These are phyloP conservation scores for Danio aesculapii DNA, from an alignment of 2,797 vertebrate genomes.

Conservation along the genomic window DNA sequence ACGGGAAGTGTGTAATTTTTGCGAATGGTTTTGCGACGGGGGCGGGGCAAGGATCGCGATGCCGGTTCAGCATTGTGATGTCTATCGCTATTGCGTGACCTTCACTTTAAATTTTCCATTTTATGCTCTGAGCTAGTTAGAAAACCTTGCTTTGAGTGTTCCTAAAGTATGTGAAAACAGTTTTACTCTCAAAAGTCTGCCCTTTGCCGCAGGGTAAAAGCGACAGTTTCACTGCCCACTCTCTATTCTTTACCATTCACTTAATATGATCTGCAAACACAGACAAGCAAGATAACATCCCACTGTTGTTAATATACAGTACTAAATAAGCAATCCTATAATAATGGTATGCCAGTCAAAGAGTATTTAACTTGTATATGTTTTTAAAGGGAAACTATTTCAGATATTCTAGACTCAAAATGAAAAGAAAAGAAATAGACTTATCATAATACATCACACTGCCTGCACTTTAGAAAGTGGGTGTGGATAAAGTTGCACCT, in stretches of 20 bases:
- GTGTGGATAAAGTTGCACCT: too few species aligned
- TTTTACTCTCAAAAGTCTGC: not conserved
- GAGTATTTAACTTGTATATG: not conserved
- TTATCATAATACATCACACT: too few species aligned
- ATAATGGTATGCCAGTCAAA: not conserved
- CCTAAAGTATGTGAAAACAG: not conserved
- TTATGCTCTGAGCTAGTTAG: not conserved
- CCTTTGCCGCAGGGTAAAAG: not conserved
- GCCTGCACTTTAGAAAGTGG: too few species aligned
- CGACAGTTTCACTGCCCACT: not conserved
- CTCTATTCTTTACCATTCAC: not conserved
- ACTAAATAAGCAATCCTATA: not conserved
- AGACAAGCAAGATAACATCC: not conserved
- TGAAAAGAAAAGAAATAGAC: too few species aligned
- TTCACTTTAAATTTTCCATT: not conserved
- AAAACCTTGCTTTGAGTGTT: not conserved
- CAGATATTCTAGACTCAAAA: too few species aligned
- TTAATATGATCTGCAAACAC: not conserved
- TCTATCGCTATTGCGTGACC: too few species aligned
- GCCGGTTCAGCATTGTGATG: too few species aligned
- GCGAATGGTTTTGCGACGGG: too few species aligned
- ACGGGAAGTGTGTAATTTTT: too few species aligned
- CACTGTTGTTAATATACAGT: not conserved
- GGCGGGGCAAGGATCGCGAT: too few species aligned
- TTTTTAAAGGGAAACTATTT: too few species aligned